Conservation (phyloP, 2,113 vertebrate genomes). For the Hippopotamus amphibius region DNA sequence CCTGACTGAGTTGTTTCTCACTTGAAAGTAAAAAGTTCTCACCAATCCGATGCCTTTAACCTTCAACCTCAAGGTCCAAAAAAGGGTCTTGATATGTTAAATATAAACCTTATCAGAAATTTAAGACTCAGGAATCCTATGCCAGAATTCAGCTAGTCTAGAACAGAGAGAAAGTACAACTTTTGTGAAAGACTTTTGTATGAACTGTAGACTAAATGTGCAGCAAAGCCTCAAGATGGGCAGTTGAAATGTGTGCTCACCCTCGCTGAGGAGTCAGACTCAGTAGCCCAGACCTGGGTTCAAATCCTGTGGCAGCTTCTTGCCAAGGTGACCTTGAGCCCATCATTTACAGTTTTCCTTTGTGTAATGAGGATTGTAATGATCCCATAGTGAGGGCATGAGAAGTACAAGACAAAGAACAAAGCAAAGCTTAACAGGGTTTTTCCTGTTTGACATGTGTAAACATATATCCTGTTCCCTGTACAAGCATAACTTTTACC, state of each 20-base stretch:
- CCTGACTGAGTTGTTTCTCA: background rate
- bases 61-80: background rate
- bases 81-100: background rate
- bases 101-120: background rate
- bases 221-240: accelerated
- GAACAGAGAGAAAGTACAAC: background rate
- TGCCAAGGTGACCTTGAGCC: background rate
- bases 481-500: background rate
- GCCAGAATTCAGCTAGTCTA: background rate
- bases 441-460: background rate
- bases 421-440: background rate
- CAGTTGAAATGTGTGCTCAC: background rate
- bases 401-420: background rate
- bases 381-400: background rate
- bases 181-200: background rate
- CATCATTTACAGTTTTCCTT: background rate
- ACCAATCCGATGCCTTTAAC: background rate
- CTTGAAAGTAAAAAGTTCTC: background rate
- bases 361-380: background rate
- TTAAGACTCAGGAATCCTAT: background rate
- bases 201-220: background rate
- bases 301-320: background rate
- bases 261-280: background rate
- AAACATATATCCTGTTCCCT: background rate
- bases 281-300: background rate